Base-by-base conservation (phyloP, 2,888 invertebrate species). In the Cloeon dipterum region DNA sequence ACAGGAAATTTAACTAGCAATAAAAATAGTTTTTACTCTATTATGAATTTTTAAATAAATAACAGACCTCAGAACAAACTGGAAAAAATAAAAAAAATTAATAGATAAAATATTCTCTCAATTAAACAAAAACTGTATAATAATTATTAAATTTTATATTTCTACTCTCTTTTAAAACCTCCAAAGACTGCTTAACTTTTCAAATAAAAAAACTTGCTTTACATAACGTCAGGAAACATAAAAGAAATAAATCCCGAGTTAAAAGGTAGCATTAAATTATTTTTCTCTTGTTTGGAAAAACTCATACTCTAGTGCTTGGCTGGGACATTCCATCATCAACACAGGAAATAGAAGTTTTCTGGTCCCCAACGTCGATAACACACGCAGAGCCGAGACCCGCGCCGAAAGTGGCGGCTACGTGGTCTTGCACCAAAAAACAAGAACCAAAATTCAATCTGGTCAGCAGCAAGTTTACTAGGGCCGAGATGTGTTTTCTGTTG, bases 271-370 rank as follows among this genome's bases (percentile, higher is more conserved):
- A n/a, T 3, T 3, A n/a, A 26, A 3, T n/a, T n/a, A n/a, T n/a
- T n/a, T n/a, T n/a, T n/a, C n/a, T 13, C 32, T 3, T 4, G 5
- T 11, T 17, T 5, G n/a, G 17, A 13, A 5, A 19, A 21, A 5
- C 37, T 39, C 50, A 47, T 49, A 75, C 70, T 50, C 89, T 63
- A 0, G 91, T 86, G 43, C 77, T 75, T 45, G 78, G 71, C 49
- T 86, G 85, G 18, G 91, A 91, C 41, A 93, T 81, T 1, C 89
- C 91, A 62, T 93, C 93, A 60, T 93, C 93, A 1, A 93, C 88
- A 59, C 93, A 94, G 2, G 88, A 88, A 16, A 94, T 78, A 1
- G 89, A 85, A 0, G 86, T 88, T 61, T 93, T 93, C 53, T 91
- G 86, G 52, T 91, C 91, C 1, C 93, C 93, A 36, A 93, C 75